Evolutionary conservation across 2,113 vertebrate genomes (phyloP).

Genomic region (Paratilapia polleni): DNA sequence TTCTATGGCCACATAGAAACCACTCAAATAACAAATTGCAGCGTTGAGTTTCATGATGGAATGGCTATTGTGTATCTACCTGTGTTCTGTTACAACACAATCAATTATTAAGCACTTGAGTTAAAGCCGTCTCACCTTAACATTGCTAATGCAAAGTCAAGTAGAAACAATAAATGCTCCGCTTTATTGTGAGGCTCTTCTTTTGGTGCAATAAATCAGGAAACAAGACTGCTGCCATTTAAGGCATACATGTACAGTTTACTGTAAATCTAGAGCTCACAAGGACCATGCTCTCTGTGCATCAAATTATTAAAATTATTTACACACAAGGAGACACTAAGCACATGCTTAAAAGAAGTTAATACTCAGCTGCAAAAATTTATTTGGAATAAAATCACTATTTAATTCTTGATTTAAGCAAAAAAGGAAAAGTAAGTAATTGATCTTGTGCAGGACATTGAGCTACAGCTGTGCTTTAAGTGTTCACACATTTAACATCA

Average conservation of each 20-base stretch:
- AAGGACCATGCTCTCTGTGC: conserved; percentile 60
- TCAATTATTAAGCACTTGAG: not conserved
- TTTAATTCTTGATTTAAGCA: conserved; percentile 17
- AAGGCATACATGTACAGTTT: conserved; percentile 63
- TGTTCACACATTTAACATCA: not conserved
- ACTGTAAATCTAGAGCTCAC: conserved; percentile 49
- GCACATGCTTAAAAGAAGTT: conserved; percentile 51
- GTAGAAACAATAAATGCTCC: conserved; percentile 65
- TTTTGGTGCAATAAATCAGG: conserved; percentile 57
- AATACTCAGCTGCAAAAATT: conserved; percentile 46
- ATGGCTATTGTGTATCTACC: conserved; percentile 9
- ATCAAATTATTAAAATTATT: conserved; percentile 45
- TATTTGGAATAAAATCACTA: conserved; percentile 14
- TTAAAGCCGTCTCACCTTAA: conserved; percentile 2
- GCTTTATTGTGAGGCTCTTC: conserved; percentile 53
- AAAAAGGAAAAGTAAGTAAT: conserved; percentile 7
- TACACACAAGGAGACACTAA: conserved; percentile 46
- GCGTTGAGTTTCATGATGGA: not conserved
- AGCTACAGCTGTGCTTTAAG: conserved; percentile 6
- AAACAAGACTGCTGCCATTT: conserved; percentile 56
- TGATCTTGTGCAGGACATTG: not conserved
- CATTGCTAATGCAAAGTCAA: conserved; percentile 26
- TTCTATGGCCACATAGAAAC: not conserved
- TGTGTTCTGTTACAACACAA: conserved; percentile 29
- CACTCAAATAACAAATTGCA: not conserved